phyloP scores from a whole-genome alignment of 1,140 invertebrate species.

The Leptinotarsa undecemlineata region DNA sequence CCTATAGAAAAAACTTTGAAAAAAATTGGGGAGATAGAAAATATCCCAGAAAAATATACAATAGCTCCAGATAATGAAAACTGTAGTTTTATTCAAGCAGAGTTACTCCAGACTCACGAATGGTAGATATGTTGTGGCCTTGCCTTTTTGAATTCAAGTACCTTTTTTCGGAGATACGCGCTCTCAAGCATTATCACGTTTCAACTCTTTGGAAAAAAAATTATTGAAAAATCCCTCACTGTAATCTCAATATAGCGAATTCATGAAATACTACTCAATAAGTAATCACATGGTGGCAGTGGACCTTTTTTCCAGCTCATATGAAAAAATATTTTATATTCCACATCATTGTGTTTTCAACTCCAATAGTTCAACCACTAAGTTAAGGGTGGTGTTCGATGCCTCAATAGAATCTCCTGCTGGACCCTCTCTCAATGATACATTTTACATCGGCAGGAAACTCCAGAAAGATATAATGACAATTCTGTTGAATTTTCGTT shows the following conservation, averaged over 20 bases:
- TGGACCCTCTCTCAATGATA: constrained; percentile 18
- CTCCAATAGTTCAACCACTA: constrained; percentile 38
- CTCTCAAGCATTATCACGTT: not conserved
- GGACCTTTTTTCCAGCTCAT: not conserved
- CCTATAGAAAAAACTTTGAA: not conserved
- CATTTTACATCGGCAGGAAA: no score
- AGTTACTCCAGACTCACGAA: not conserved
- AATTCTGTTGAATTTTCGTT: no score
- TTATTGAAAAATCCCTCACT: not conserved
- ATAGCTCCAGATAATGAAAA: not conserved
- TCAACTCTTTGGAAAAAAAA: constrained; percentile 4
- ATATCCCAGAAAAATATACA: not conserved
- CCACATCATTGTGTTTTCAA: constrained; percentile 50
- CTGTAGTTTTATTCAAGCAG: not conserved
- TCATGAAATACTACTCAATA: constrained; percentile 9
- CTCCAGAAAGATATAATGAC: no score
- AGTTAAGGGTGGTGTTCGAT: constrained; percentile 48
- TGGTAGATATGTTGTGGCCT: constrained; percentile 1
- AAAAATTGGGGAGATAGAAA: not conserved
- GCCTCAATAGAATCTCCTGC: not conserved
- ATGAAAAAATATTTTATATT: constrained; percentile 30
- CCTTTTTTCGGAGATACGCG: not conserved
- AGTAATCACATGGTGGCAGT: not conserved
- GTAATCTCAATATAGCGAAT: not conserved
- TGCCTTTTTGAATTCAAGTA: not conserved